Percentiles rank a stretch among this genome's conserved stretches.
Evolutionary conservation across 1,140 invertebrate genomes (phyloP).

Genomic region (Eupristina koningsbergeri): DNA sequence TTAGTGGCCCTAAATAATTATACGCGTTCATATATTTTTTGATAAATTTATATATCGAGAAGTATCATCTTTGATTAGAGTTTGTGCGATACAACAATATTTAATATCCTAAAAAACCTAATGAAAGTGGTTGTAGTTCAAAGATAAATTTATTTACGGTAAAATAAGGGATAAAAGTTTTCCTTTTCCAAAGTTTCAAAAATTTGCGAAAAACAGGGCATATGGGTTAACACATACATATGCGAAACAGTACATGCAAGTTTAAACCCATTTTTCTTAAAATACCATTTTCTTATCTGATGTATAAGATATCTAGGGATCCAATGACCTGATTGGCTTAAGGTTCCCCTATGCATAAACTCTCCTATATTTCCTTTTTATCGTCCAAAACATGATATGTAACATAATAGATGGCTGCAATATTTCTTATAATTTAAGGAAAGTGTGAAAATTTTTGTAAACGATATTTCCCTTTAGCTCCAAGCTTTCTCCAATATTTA

Average conservation of each 20-base stretch:
- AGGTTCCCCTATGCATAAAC: not conserved
- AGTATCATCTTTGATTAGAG: no score
- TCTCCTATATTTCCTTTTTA: not conserved
- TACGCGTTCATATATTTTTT: not conserved
- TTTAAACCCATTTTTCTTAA: not conserved
- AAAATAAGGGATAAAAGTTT: not conserved
- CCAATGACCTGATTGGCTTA: conserved; percentile 6
- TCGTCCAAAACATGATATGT: not conserved
- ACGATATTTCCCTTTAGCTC: not conserved
- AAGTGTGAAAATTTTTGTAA: conserved; percentile 2
- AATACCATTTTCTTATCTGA: not conserved
- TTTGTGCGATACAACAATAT: no score
- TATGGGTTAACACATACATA: no score
- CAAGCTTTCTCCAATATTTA: not conserved
- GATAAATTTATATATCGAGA: not conserved
- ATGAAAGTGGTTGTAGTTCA: not conserved
- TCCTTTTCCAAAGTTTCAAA: not conserved
- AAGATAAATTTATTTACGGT: not conserved
- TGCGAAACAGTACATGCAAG: not conserved
- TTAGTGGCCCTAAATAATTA: no score
- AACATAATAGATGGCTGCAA: not conserved
- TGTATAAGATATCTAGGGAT: not conserved
- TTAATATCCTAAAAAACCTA: no score
- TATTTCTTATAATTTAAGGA: conserved; percentile 22
- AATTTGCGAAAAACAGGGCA: not conserved